These are phyloP conservation scores for Rhodeus uyekii DNA, from an alignment of 2,797 vertebrate genomes.

Conservation along the genomic window DNA sequence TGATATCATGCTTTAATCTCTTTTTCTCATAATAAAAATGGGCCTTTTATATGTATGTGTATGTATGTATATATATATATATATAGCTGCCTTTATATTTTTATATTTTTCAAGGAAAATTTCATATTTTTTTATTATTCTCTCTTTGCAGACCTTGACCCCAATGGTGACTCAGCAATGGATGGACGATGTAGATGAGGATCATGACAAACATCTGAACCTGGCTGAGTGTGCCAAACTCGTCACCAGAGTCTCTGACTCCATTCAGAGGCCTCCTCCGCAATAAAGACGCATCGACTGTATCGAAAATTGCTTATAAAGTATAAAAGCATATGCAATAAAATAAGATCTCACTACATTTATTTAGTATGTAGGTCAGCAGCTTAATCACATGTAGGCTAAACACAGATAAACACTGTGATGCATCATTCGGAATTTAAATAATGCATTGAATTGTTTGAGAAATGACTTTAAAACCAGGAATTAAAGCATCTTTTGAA, in stretches of 20 bases:
- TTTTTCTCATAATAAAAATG: no score
- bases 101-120: no score
- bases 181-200: not conserved
- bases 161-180: slow-evolving; percentile 6
- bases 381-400: not conserved
- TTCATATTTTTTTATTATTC: no score
- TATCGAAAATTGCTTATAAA: not conserved
- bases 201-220: slow-evolving; percentile 32
- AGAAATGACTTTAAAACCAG: not conserved
- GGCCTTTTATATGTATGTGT: no score
- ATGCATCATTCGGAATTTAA: not conserved
- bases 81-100: no score
- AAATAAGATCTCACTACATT: not conserved
- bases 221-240: slow-evolving; percentile 33
- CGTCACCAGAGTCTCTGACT: slow-evolving; percentile 4
- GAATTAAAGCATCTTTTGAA: not conserved
- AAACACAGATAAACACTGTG: not conserved
- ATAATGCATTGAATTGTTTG: not conserved
- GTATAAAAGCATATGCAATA: not conserved
- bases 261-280: not conserved
- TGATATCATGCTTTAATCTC: no score
- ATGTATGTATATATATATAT: no score
- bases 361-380: not conserved
- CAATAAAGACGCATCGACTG: not conserved
- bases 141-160: slow-evolving; percentile 17